These are phyloP conservation scores for Podabrus alpinus DNA, from an alignment of 2,888 invertebrate species.

Conservation along the genomic window DNA sequence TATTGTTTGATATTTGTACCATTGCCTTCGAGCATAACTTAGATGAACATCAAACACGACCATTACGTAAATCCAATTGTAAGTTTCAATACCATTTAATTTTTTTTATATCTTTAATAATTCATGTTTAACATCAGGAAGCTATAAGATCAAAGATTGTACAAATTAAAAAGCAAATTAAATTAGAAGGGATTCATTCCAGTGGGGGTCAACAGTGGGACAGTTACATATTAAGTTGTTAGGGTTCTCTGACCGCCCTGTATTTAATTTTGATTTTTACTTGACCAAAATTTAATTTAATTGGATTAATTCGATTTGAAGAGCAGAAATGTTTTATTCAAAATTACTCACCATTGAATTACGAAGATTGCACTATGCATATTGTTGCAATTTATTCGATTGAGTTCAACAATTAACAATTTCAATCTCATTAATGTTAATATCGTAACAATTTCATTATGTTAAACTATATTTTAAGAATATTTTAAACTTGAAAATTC, in stretches of 20 bases:
- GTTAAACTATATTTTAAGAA: background rate
- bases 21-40: background rate
- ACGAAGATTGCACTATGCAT: background rate
- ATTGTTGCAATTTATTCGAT: background rate
- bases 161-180: background rate
- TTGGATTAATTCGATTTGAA: background rate
- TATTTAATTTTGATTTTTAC: background rate
- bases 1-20: background rate
- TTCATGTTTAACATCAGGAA: background rate
- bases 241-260: background rate
- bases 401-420: background rate
- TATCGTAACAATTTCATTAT: background rate
- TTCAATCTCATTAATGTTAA: background rate
- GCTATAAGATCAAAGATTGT: background rate
- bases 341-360: background rate
- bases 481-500: background rate
- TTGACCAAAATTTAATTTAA: background rate
- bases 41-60: background rate
- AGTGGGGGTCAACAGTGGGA: background rate
- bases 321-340: background rate
- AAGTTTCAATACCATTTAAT: background rate
- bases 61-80: background rate
- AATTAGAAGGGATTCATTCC: background rate
- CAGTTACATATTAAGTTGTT: too few relatives aligned
- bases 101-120: background rate